Evolutionary conservation across 1,140 invertebrate genomes (phyloP), one percentile per base, ranked within the genome.

Genomic region (Hydropsyche tenuis): DNA sequence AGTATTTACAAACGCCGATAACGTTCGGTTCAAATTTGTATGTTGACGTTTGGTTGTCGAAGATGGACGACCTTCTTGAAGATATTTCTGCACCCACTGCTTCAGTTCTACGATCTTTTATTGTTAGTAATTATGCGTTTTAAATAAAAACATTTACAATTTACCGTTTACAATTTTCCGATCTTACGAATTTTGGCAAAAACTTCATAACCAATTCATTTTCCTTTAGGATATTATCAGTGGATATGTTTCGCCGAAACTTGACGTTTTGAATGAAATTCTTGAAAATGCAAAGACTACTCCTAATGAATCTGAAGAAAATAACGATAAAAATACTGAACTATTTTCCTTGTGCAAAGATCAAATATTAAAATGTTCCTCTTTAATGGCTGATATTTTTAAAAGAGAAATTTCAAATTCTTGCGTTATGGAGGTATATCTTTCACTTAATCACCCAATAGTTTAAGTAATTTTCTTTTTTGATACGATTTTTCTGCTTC

Each of bases 341-440:
- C 27, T 73, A 12, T 73, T 51, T 73, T 2, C 37, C 25, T 14
- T 77, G 0, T 77, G 71, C 60, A 65, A 73, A 27, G 74, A 72
- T 72, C 72, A 75, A 30, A 77, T 77, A 42, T 51, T 69, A 20
- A 77, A 77, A 73, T 75, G 73, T 68, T 25, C 48, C 2, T 64
- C 69, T 68, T 20, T 77, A n/a, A 66, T 77, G 73, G 76, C 72
- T 20, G 73, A 75, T 62, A 69, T 77, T 42, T 75, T 73, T 20
- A 77, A 75, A 53, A 70, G 46, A 68, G 76, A 77, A 62, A 73
- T 73, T 12, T 27, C 72, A 42, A 66, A 65, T 20, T 30, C 7
- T 18, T 65, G 51, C 56, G 37, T 75, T 48, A 37, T 73, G 51
- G 30, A 75, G 68, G 76, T 77, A 73, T 56, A 23, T 27, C 6